These are phyloP conservation scores for Dermatophagoides farinae DNA, from an alignment of 1,140 invertebrate genomes.

Conservation along the genomic window DNA sequence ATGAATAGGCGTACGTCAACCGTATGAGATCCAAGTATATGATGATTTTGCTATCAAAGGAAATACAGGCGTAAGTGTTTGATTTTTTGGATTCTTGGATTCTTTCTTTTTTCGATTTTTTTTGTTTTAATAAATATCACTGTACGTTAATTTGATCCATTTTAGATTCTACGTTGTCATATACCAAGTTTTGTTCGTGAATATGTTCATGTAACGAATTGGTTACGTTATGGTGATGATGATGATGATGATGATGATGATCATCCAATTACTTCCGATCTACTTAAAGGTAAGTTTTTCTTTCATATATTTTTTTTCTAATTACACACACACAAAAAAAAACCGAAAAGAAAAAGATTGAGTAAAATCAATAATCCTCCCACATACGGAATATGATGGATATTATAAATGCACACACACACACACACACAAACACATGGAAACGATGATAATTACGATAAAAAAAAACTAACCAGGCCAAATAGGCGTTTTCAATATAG, in stretches of 20 bases:
- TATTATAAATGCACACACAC: no score
- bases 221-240: conserved; percentile 31
- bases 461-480: no score
- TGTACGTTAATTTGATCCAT: not conserved
- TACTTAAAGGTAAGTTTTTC: conserved; percentile 2
- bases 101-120: no score
- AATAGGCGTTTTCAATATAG: no score
- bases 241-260: not conserved
- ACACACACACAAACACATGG: no score
- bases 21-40: conserved; percentile 22
- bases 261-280: not conserved
- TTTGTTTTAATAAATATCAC: not conserved
- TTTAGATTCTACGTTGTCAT: conserved; percentile 57
- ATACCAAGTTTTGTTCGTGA: conserved; percentile 77
- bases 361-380: no score
- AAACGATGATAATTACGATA: no score
- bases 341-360: no score
- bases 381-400: no score
- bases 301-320: not conserved
- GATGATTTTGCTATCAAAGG: conserved; percentile 25
- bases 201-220: conserved; percentile 59
- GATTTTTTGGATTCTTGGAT: no score
- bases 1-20: not conserved
- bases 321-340: no score
- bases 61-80: conserved; percentile 23